These are phyloP conservation scores for Porphyrio hochstetteri DNA, from an alignment of 2,113 vertebrate genomes.

Conservation along the genomic window DNA sequence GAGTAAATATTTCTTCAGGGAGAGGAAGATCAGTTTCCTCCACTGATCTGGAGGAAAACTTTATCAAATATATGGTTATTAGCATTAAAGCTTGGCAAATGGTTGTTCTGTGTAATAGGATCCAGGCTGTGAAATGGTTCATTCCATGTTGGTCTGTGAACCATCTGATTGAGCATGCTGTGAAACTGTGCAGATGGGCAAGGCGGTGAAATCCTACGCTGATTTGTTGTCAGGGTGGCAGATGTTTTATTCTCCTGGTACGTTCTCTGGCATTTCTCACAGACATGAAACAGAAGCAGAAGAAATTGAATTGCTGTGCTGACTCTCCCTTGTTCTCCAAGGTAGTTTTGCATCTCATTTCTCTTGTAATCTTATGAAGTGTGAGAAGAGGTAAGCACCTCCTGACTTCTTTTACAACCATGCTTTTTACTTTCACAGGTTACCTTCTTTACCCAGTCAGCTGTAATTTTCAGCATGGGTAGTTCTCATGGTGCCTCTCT, in stretches of 20 bases:
- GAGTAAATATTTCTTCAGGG: background rate
- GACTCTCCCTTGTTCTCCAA: background rate
- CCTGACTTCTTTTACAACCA: background rate
- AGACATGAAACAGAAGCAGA: slow-evolving; percentile 1
- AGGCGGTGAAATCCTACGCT: background rate
- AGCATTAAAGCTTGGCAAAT: background rate
- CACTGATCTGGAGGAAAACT: background rate
- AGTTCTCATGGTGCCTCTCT: background rate
- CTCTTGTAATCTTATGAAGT: background rate
- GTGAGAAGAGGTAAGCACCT: background rate
- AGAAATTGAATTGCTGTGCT: slow-evolving; percentile 10
- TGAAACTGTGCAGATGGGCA: background rate
- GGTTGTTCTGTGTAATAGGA: background rate
- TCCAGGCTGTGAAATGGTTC: background rate
- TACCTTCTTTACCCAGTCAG: background rate
- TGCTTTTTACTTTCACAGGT: background rate
- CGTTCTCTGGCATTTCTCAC: background rate
- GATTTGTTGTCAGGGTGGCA: slow-evolving; percentile 18
- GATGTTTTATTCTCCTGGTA: slow-evolving; percentile 49
- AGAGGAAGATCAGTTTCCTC: background rate
- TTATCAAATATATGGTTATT: background rate
- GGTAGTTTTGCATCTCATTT: slow-evolving; percentile 11
- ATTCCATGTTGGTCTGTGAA: background rate
- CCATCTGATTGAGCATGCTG: background rate
- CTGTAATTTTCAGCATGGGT: slow-evolving; percentile 34